phyloP scores from a whole-genome alignment of 2,888 invertebrate genomes.

The Coremacera marginata region DNA sequence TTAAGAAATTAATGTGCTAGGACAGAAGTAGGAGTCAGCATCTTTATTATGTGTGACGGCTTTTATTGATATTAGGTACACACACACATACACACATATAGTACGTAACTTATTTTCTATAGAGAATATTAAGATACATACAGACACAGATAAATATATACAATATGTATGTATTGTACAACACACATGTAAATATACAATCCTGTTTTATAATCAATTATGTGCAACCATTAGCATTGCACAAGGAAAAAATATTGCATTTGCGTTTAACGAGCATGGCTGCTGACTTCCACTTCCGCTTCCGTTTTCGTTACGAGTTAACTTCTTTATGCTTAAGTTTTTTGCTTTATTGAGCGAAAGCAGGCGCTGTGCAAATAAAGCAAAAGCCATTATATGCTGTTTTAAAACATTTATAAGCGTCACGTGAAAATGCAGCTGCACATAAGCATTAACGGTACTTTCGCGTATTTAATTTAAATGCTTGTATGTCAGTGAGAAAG shows the following conservation, averaged over 20 bases:
- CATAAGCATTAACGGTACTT: not conserved
- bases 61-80: too few species aligned
- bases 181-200: too few species aligned
- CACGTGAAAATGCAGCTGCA: not conserved
- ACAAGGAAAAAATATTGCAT: not conserved
- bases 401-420: not conserved
- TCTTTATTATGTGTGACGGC: too few species aligned
- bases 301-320: conserved; percentile 5
- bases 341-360: not conserved
- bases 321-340: not conserved
- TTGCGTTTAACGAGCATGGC: not conserved
- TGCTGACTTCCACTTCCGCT: conserved; percentile 12
- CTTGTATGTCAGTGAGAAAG: not conserved
- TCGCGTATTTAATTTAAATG: not conserved
- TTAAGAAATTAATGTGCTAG: too few species aligned
- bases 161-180: not conserved
- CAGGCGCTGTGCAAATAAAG: not conserved
- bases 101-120: too few species aligned
- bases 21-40: too few species aligned
- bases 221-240: too few species aligned
- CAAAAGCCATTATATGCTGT: too few species aligned
- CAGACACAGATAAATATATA: not conserved
- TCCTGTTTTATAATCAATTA: too few species aligned
- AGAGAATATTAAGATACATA: too few species aligned
- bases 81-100: too few species aligned